Percentiles rank a stretch among this genome's conserved stretches.
Conservation (phyloP, 2,888 invertebrate genomes). For the Polyommatus iphigenia region DNA sequence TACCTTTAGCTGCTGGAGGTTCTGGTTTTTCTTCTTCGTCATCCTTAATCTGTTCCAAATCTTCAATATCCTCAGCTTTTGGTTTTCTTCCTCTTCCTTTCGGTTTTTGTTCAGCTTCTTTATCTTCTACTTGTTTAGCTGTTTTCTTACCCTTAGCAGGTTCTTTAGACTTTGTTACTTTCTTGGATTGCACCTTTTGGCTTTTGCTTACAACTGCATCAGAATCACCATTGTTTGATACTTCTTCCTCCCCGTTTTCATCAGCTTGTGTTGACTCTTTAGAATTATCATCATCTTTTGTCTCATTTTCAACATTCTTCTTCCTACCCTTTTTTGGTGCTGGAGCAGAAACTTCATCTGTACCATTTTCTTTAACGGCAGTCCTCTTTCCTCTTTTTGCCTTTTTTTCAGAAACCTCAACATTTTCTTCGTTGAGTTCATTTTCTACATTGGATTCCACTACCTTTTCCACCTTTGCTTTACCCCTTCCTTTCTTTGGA, state of each 20-base stretch:
- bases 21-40: conserved; percentile 56
- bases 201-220: conserved; percentile 52
- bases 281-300: conserved; percentile 52
- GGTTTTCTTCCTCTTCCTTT: conserved; percentile 62
- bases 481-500: conserved; percentile 65
- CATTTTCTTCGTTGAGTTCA: conserved; percentile 50
- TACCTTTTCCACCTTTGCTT: conserved; percentile 53
- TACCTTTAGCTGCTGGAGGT: conserved; percentile 47
- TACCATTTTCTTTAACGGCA: conserved; percentile 48
- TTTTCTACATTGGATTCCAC: conserved; percentile 49
- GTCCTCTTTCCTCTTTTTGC: conserved; percentile 61
- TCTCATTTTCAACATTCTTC: conserved; percentile 54
- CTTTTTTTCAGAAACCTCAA: conserved; percentile 45
- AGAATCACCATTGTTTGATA: conserved; percentile 54
- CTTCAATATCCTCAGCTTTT: conserved; percentile 54
- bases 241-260: conserved; percentile 52
- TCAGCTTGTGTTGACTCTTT: conserved; percentile 52
- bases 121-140: conserved; percentile 51
- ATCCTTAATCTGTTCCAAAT: conserved; percentile 48
- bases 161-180: conserved; percentile 55
- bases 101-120: conserved; percentile 54
- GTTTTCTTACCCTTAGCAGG: conserved; percentile 55
- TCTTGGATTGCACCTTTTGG: conserved; percentile 62
- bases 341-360: conserved; percentile 52
- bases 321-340: conserved; percentile 64